These are phyloP conservation scores for Perccottus glenii DNA, from an alignment of 2,113 vertebrate species.

Conservation along the genomic window DNA sequence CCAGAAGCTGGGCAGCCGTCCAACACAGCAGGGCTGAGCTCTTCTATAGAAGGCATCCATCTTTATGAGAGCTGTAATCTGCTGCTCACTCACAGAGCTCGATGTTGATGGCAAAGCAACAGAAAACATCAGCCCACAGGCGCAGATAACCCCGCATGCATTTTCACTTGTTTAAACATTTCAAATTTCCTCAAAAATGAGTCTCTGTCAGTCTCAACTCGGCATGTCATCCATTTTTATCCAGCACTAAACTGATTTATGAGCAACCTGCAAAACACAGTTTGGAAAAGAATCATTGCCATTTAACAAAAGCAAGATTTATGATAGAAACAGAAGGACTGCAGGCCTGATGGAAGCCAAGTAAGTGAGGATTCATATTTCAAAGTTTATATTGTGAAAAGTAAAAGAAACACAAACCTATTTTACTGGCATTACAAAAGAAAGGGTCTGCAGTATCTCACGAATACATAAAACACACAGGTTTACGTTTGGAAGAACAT, in stretches of 20 bases:
- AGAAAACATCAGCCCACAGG: background rate
- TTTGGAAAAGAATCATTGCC: conserved; percentile 8
- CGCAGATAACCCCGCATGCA: background rate
- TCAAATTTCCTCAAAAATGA: conserved; percentile 4
- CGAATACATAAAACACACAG: too few species aligned
- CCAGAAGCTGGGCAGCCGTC: background rate
- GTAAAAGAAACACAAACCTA: background rate
- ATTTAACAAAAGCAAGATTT: conserved; percentile 12
- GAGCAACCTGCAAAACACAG: conserved; percentile 1
- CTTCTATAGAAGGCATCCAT: background rate
- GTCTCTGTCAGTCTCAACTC: background rate
- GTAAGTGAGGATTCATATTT: conserved; percentile 1
- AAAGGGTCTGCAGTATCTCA: too few species aligned
- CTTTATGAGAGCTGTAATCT: background rate
- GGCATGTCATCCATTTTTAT: background rate
- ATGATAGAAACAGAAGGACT: background rate
- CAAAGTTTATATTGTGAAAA: background rate
- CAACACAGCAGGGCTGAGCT: background rate
- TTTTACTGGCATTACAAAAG: too few species aligned
- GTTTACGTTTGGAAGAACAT: too few species aligned
- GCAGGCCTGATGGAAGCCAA: background rate
- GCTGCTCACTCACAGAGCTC: background rate
- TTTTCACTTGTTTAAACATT: conserved; percentile 10
- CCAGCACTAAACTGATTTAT: conserved; percentile 2
- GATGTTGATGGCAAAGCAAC: too few species aligned